Conservation (phyloP, 2,113 vertebrate species). For the Antechinus stuartii region DNA sequence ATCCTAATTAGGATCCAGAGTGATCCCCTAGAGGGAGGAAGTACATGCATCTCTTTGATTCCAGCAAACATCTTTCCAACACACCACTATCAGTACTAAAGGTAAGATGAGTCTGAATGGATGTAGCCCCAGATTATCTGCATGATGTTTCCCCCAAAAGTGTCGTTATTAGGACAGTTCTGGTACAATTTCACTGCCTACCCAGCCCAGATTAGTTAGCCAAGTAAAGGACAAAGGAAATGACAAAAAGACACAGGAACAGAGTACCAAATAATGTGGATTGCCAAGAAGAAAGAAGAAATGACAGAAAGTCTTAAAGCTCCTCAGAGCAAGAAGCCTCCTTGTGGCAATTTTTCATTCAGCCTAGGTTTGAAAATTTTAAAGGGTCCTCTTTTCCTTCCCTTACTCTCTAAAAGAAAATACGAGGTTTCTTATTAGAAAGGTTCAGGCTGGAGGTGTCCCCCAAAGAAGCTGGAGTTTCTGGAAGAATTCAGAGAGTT, state of each 20-base stretch:
- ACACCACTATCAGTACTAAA: neutral
- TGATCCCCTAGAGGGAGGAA: neutral
- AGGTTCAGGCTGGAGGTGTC: neutral
- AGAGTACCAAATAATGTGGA: neutral
- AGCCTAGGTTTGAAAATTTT: neutral
- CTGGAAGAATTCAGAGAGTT: neutral
- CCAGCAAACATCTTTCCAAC: slow-evolving; percentile 6
- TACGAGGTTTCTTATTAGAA: neutral
- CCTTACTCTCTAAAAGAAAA: neutral
- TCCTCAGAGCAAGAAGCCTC: neutral
- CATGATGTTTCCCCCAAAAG: neutral
- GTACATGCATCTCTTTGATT: neutral
- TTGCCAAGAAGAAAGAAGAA: neutral
- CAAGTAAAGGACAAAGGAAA: neutral
- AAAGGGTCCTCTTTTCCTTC: neutral
- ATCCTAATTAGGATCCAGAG: neutral
- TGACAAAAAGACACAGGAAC: neutral
- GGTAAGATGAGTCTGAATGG: neutral
- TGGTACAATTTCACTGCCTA: neutral
- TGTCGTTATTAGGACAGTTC: neutral
- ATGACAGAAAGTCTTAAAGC: neutral
- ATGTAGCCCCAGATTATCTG: neutral
- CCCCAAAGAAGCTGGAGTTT: neutral
- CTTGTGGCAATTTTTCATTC: neutral
- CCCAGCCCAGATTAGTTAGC: neutral